Evolutionary conservation across 2,888 invertebrate species (phyloP).

Genomic region (Morpho helenor): DNA sequence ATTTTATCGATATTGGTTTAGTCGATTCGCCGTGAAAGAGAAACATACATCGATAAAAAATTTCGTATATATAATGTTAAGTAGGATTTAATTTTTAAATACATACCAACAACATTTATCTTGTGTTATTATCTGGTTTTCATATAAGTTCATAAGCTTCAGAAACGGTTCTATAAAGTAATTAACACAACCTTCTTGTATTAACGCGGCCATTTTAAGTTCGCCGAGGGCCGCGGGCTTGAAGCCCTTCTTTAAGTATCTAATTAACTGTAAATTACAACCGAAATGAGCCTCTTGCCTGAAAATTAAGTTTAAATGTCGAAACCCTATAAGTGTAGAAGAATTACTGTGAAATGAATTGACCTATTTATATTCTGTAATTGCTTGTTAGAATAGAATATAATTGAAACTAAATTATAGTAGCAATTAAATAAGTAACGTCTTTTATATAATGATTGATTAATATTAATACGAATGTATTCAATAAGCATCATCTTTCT

Average conservation of each 20-base stretch:
- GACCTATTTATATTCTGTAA: constrained; percentile 2
- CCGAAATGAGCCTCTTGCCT: constrained; percentile 13
- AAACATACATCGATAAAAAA: no score
- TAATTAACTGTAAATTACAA: constrained; percentile 15
- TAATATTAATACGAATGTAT: no score
- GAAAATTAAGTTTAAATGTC: constrained; percentile 14
- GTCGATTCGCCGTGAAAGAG: no score
- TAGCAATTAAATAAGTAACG: no score
- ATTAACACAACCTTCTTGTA: constrained; percentile 12
- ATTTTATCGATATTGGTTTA: no score
- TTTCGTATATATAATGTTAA: no score
- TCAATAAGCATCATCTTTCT: no score
- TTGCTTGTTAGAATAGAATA: neutral
- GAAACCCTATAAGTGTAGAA: constrained; percentile 10
- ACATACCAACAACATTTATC: no score
- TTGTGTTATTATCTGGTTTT: neutral
- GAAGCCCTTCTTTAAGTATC: constrained; percentile 9
- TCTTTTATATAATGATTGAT: no score
- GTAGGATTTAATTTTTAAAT: no score
- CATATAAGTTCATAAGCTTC: constrained; percentile 8
- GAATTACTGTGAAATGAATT: constrained; percentile 9
- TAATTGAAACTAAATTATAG: no score
- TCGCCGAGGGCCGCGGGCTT: constrained; percentile 4
- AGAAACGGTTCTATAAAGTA: constrained; percentile 7
- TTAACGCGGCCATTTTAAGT: constrained; percentile 16